Evolutionary conservation across 1,140 invertebrate genomes (phyloP), one percentile per base, ranked within the genome.

Genomic region (Pseudoatta argentina): DNA sequence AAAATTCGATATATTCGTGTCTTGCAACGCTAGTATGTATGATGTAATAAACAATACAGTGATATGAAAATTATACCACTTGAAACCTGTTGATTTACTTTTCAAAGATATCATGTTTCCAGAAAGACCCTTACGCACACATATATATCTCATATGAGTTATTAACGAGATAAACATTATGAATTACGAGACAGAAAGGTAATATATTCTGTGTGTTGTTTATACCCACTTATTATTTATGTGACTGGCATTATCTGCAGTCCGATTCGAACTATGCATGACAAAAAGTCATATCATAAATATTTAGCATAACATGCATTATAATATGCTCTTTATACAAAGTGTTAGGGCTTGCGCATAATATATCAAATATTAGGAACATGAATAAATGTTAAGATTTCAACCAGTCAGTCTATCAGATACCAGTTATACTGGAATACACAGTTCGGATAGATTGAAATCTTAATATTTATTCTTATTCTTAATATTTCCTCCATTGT

Each of bases 91-190:
- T 63, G 59, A 44, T 64, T 64, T 64, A 21, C 59, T 59, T 75
- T 75, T 75, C 30, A n/a, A 75, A 75, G 30, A 59, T 44, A 61
- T 75, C 30, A 8, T 24, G 55, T 75, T 75, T 75, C 55, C 53
- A 24, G n/a, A 59, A 75, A 24, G 30, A 39, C 7, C 30, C 53
- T 59, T 39, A 75, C 0, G 6, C 34, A 24, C 34, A 75, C 71
- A 2, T 59, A 73, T 21, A 73, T 34, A 75, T 39, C 30, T 75
- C 53, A 3, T 59, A 24, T 75, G 34, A 59, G 39, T 44, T 75
- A 27, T 75, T 73, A 57, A 6, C 51, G 55, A 39, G n/a, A 30
- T 61, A 59, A 75, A 75, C 30, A 75, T 59, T 75, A 75, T 75
- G 55, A 75, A 61, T 75, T 61, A 44, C 34, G 34, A 61, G 8